Conservation (phyloP, 2,888 invertebrate genomes). For the Terebella lapidaria region DNA sequence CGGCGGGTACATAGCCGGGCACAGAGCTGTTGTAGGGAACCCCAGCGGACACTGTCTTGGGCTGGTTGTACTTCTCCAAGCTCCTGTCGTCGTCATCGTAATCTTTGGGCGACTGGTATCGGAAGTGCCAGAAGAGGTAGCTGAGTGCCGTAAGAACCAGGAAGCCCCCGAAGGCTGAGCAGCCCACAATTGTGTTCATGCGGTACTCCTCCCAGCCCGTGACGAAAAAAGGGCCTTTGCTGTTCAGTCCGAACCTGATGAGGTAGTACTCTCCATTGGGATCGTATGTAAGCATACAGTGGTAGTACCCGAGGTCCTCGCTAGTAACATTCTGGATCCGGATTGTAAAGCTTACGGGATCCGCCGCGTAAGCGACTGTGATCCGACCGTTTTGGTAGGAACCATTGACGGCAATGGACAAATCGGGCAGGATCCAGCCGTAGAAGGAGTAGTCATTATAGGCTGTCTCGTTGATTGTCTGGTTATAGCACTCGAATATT, state of each 20-base stretch:
- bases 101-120: background rate
- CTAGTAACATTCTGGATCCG: background rate
- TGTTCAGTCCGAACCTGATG: background rate
- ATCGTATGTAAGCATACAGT: background rate
- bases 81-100: background rate
- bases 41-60: no score
- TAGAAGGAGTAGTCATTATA: background rate
- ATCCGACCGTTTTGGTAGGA: background rate
- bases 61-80: no score
- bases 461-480: background rate
- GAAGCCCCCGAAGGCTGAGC: background rate
- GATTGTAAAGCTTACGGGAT: background rate
- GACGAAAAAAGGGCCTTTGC: background rate
- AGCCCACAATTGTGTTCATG: constrained; percentile 4
- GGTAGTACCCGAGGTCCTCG: background rate
- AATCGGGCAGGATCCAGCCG: background rate
- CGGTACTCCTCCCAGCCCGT: background rate
- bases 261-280: background rate
- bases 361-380: background rate
- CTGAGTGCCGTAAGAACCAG: background rate
- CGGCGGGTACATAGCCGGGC: no score
- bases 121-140: background rate
- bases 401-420: background rate
- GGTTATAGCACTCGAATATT: background rate
- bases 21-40: no score